Percentiles rank a stretch among this genome's conserved stretches.
Evolutionary conservation across 1,140 invertebrate genomes (phyloP).

Genomic region (Caligus rogercresseyi): DNA sequence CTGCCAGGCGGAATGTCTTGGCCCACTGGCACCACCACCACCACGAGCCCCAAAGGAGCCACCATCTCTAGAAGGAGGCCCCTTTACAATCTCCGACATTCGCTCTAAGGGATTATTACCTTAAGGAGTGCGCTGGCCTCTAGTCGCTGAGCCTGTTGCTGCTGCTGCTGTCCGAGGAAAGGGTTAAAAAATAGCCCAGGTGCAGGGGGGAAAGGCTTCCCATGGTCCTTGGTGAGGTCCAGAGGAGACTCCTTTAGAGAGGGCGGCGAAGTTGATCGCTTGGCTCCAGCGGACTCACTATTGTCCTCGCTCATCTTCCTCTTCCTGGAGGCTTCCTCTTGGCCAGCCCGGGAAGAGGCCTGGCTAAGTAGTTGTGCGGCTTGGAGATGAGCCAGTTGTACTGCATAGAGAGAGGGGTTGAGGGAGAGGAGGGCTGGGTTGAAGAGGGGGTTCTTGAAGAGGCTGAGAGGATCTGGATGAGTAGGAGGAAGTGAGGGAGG

Average conservation of each 20-base stretch:
- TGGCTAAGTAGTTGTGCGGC: conserved; percentile 13
- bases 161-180: not conserved
- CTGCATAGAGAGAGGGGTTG: conserved; percentile 15
- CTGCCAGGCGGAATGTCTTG: conserved; percentile 49
- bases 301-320: not conserved
- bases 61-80: conserved; percentile 43
- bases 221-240: not conserved
- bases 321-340: not conserved
- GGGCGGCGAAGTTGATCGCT: not conserved
- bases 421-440: conserved; percentile 16
- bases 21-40: conserved; percentile 43
- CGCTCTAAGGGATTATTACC: conserved; percentile 55
- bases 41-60: too few species aligned
- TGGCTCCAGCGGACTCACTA: not conserved
- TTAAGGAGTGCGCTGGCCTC: conserved; percentile 43
- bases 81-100: conserved; percentile 72
- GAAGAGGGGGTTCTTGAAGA: conserved; percentile 4
- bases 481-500: too few species aligned
- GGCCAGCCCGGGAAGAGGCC: not conserved
- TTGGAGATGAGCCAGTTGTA: conserved; percentile 18
- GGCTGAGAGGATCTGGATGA: not conserved
- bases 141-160: conserved; percentile 29
- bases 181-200: conserved; percentile 14
- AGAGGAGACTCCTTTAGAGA: conserved; percentile 2
- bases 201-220: not conserved